A percentile compares a stretch with the other conserved stretches of the same genome.
These are phyloP conservation scores for Vidua chalybeata DNA, from an alignment of 2,113 vertebrate genomes.

Conservation along the genomic window DNA sequence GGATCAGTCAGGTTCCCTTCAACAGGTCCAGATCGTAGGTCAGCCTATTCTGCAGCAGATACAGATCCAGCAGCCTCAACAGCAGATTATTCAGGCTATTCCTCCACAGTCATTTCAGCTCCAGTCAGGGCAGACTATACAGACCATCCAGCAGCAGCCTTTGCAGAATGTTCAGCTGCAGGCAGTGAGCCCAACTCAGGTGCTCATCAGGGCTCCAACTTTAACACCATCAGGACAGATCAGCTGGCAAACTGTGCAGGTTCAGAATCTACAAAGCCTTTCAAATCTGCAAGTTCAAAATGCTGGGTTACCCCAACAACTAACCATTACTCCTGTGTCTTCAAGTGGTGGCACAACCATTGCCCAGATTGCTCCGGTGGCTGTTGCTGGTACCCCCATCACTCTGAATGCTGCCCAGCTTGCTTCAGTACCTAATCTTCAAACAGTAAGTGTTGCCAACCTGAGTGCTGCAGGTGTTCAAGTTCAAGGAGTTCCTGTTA, in stretches of 20 bases:
- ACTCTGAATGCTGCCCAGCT: conserved; percentile 94
- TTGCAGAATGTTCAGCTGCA: conserved; percentile 87
- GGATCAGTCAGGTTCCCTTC: conserved; percentile 85
- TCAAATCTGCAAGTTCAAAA: conserved; percentile 89
- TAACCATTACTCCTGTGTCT: conserved; percentile 91
- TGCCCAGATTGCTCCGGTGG: conserved; percentile 88
- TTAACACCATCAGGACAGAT: conserved; percentile 95
- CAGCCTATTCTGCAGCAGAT: conserved; percentile 95
- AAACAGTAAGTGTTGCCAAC: conserved; percentile 96
- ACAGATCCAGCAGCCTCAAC: conserved; percentile 90
- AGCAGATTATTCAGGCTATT: conserved; percentile 84
- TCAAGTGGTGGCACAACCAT: conserved; percentile 85
- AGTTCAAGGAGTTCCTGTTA: conserved; percentile 95
- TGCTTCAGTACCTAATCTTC: conserved; percentile 92
- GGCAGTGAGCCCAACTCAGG: conserved; percentile 93
- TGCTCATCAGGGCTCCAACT: conserved; percentile 96
- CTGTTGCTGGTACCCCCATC: conserved; percentile 91
- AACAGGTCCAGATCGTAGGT: conserved; percentile 94
- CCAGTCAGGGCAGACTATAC: conserved; percentile 87
- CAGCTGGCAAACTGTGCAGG: conserved; percentile 97
- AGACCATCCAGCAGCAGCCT: conserved; percentile 89
- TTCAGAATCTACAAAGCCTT: conserved; percentile 88
- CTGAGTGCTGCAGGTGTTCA: conserved; percentile 92
- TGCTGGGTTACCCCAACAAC: conserved; percentile 88
- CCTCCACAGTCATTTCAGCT: conserved; percentile 89